Evolutionary conservation across 1,140 invertebrate species (phyloP).

Genomic region (Tribolium madens): DNA sequence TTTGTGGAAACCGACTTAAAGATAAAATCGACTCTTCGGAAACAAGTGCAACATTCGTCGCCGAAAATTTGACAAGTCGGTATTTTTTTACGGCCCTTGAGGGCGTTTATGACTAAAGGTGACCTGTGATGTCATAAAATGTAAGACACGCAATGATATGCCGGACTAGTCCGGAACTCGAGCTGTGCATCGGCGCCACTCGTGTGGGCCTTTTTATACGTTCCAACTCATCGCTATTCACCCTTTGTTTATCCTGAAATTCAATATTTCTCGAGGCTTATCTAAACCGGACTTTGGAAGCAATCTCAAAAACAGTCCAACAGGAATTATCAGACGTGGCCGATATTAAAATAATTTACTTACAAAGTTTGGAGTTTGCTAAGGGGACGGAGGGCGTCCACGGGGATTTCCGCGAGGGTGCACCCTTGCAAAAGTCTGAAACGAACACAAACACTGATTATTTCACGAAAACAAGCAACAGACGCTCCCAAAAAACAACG

Average conservation of each 20-base stretch:
- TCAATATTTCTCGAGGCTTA: slow-evolving; percentile 20
- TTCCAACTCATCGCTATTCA: slow-evolving; percentile 31
- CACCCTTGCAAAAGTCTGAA: slow-evolving; percentile 69
- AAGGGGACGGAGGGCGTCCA: slow-evolving; percentile 67
- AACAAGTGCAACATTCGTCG: slow-evolving; percentile 22
- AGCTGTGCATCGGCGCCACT: too few relatives aligned
- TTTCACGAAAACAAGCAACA: slow-evolving; percentile 9
- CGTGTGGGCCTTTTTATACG: too few relatives aligned
- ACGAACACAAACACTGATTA: slow-evolving; percentile 35
- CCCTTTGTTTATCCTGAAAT: slow-evolving; percentile 26
- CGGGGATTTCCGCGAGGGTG: slow-evolving; percentile 67
- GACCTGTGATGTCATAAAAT: slow-evolving; percentile 36
- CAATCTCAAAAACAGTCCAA: slow-evolving; percentile 15
- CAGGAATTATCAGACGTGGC: slow-evolving; percentile 1
- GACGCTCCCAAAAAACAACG: not conserved
- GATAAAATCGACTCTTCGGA: not conserved
- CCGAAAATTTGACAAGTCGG: slow-evolving; percentile 19
- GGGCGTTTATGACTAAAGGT: slow-evolving; percentile 30
- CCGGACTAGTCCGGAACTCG: slow-evolving; percentile 2
- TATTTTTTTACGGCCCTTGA: slow-evolving; percentile 34
- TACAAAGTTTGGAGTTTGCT: slow-evolving; percentile 69
- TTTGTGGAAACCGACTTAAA: not conserved
- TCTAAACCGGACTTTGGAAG: slow-evolving; percentile 9
- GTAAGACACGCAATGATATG: slow-evolving; percentile 19
- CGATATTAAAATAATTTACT: slow-evolving; percentile 56